Evolutionary conservation across 2,113 vertebrate genomes (phyloP).

Genomic region (Nipponia nippon): DNA sequence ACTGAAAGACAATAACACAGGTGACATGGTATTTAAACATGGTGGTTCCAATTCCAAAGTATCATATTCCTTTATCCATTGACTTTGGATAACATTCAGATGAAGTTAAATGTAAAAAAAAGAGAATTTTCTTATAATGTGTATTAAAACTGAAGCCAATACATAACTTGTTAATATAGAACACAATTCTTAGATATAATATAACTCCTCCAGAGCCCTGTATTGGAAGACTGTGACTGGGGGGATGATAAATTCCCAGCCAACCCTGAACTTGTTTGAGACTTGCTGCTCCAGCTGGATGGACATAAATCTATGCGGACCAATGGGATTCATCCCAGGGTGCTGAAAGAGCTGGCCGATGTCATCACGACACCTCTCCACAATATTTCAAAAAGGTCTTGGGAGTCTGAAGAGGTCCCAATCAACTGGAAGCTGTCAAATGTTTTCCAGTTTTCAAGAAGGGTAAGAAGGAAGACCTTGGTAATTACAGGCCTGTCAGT

Average conservation of each 20-base stretch:
- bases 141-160: neutral
- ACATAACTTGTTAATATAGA: neutral
- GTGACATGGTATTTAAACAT: neutral
- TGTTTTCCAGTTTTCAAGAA: neutral
- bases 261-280: neutral
- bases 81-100: neutral
- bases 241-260: neutral
- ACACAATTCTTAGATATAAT: neutral
- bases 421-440: neutral
- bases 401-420: neutral
- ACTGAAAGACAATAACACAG: neutral
- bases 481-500: neutral
- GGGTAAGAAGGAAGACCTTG: neutral
- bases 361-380: neutral
- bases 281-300: neutral
- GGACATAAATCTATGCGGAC: accelerated
- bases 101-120: neutral
- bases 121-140: neutral
- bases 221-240: neutral
- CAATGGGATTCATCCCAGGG: neutral
- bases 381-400: neutral
- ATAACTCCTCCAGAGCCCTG: neutral
- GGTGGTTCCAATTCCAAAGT: neutral
- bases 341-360: neutral
- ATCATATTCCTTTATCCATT: neutral